Base-by-base conservation (phyloP, 1,140 invertebrate genomes). In the Cydia strobilella region DNA sequence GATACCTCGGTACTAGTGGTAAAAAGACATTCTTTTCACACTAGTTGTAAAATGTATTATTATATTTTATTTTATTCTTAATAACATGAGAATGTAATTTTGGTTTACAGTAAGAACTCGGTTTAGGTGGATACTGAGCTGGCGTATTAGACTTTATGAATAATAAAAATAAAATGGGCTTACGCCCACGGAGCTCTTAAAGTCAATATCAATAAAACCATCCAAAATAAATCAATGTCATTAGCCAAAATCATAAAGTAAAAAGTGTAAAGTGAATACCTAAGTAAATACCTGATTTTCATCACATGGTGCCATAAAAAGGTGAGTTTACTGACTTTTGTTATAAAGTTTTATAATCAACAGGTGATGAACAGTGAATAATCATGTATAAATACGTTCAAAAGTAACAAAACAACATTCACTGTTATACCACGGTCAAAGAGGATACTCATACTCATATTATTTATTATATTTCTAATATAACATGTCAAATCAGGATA, bases 201-300 rank as follows among this genome's bases (percentile, higher is more conserved):
- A 59, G 1, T 23, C 54, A 54, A 54, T 54, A 23, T 59, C 54
- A 23, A 59, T 59, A 59, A 59, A 59, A 20, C 45, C 20, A 66
- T 12, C n/a, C 63, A 65, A 65, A 65, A 65, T 65, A 65, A 65
- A 59, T 20, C 23, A n/a, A 15, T 65, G 15, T 65, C 63, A 65
- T 65, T 35, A 35, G 27, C 63, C 63, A 35, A 65, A 65, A n/a
- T 31, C 59, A 65, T 65, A 27, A 35, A 65, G 25, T 65, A 65
- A 65, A 65, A 51, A 51, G 48, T 51, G 48, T 65, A 31, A 63
- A 63, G 23, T 25, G 10, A 25, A 18, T 20, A 27, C n/a, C n/a
- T n/a, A n/a, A n/a, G n/a, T 25, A 63, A 63, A 31, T 31, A 65
- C 63, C 63, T 65, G 27, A 31, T 27, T 59, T 59, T 59, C 63